Evolutionary conservation across 2,888 invertebrate genomes (phyloP), one percentile per base, ranked within the genome.

Genomic region (Synanthedon myopaeformis): DNA sequence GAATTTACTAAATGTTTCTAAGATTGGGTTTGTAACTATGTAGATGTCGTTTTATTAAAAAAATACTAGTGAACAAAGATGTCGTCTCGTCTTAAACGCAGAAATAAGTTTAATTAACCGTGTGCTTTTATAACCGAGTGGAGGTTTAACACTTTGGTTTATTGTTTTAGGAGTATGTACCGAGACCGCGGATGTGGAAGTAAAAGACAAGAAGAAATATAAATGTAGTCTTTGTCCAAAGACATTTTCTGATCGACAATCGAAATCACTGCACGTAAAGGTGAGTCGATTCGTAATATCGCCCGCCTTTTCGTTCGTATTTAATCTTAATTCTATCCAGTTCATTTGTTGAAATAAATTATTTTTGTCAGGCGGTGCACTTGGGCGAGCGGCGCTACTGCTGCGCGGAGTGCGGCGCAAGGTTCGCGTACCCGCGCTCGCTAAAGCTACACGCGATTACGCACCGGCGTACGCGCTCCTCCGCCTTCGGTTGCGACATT

Each of bases 401-500:
- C 51, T 92, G 92, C 70, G 70, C 64, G 3, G 79, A 89, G 64
- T 93, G 92, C 72, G 88, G 88, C 57, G 89, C 89, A 53, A 68
- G 75, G 42, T 92, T 92, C 73, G 82, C 90, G 2, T 91, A 91
- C 72, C 87, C 90, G 64, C 89, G 90, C 64, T 90, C 89, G 61
- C 81, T 92, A 49, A 89, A 91, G 57, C 77, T 86, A 59, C 92
- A 92, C 70, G 71, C 85, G 64, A 61, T 85, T 14, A 73, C 85
- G 52, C 91, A 91, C 64, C 81, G 82, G n/a, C 82, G 88, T 63
- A 74, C 70, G 73, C 59, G 23, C 51, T 76, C 50, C 64, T 72
- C 76, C 23, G 82, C 81, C 1, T 92, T 86, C 73, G 89, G 90
- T 10, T 94, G 94, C 67, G 91, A 92, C 58, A 83, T 90, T 51